These are phyloP conservation scores for Manis crassicaudata DNA, from an alignment of 2,797 vertebrate genomes.

Conservation along the genomic window DNA sequence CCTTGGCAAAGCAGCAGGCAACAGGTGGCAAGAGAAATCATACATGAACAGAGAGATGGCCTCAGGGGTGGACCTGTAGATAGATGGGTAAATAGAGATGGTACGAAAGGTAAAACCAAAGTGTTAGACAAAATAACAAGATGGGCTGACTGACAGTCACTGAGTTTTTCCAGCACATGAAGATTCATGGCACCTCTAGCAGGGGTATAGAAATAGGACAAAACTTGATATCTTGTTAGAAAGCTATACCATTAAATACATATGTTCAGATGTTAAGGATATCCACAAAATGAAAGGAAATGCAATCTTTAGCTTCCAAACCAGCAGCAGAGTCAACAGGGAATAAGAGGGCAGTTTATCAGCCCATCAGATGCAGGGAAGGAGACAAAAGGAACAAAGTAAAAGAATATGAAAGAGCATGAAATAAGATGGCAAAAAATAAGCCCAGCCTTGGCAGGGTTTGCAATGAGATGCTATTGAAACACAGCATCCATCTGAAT, in stretches of 20 bases:
- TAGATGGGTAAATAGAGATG: accelerated
- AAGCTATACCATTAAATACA: background rate
- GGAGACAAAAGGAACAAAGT: background rate
- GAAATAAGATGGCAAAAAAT: background rate
- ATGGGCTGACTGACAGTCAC: too few species aligned
- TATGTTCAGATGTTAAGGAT: background rate
- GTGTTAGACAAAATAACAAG: background rate
- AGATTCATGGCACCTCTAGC: background rate
- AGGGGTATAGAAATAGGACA: background rate
- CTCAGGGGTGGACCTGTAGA: accelerated
- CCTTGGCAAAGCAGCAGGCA: background rate
- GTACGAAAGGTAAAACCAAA: background rate
- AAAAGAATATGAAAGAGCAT: background rate
- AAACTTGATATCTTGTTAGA: background rate
- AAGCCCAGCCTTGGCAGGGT: background rate
- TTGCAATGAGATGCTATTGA: background rate
- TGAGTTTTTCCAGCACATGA: background rate
- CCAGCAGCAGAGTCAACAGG: background rate
- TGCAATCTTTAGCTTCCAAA: background rate
- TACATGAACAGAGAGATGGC: background rate
- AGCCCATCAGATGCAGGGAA: background rate
- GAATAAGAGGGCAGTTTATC: background rate
- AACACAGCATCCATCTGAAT: background rate
- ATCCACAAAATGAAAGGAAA: background rate
- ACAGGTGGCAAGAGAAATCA: background rate